Evolutionary conservation across 2,113 vertebrate genomes (phyloP), one percentile per base, ranked within the genome.

Genomic region (Pollimyrus isidori): DNA sequence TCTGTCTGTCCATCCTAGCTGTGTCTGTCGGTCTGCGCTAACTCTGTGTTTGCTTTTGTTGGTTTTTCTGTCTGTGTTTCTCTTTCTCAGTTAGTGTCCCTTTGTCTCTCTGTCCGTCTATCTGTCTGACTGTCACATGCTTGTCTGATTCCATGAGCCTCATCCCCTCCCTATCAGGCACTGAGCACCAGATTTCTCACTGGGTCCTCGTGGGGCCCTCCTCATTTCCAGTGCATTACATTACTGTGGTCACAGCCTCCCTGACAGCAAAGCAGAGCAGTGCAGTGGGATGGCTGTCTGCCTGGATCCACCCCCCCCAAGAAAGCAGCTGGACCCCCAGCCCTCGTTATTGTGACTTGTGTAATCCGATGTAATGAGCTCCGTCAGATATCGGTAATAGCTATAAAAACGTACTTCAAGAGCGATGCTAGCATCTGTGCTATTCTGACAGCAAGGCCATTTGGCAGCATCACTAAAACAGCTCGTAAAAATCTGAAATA

Each of bases 381-480:
- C 62, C n/a, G 7, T 46, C 46, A 85, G 83, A 86, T 86, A 46
- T 86, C 10, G 23, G 83, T 50, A 48, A 48, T 30, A 86, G 46
- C 46, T 48, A 86, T 86, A 86, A 50, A 80, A 86, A 50, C 10
- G 46, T 48, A 49, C 46, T 15, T 45, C 19, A 46, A 26, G 23
- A 49, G n/a, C 23, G 3, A 50, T 86, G 23, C 35, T 45, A 85
- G 26, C 45, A 46, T 17, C 73, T 80, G 73, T 80, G 35, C 6
- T 46, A 49, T 50, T 86, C 45, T 86, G 48, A 48, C 46, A 85
- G 83, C 2, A 4, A 13, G 2, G 23, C 45, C 10, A n/a, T 50
- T 86, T 86, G 83, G 45, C 83, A 48, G 46, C 21, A n/a, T 86
- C 45, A 50, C 83, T 49, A 86, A 48, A 86, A 86, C 83, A 86